Base-by-base conservation (phyloP, 1,140 invertebrate species). In the Leptopilina clavipes region DNA sequence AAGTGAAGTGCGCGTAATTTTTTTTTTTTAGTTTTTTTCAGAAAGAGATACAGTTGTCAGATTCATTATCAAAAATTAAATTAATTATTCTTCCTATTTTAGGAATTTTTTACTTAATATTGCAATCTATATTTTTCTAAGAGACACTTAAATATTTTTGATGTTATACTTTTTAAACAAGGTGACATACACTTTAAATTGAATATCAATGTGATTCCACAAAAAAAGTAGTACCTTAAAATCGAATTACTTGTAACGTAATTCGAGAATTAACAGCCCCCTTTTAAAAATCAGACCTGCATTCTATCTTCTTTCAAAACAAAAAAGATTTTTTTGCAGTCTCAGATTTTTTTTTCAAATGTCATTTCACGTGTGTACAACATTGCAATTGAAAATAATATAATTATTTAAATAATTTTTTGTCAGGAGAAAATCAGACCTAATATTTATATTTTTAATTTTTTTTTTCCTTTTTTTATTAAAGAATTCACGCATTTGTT, bases 61-160 rank as follows among this genome's bases (percentile, higher is more conserved):
- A 75, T 70, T 72, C 45, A 72, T 56, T 70, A 70, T 70, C 59
- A 31, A 70, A n/a, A 70, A 52, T 37, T 12, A 48, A 70, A 48
- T 75, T 70, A 48, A 54, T 70, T 44, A 48, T 40, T 45, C 74
- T 22, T 25, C 31, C 59, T 71, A 72, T 73, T 44, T 52, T 40
- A 18, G 43, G 74, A 40, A 48, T 52, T 56, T 22, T 44, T 75
- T 73, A 56, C 37, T 72, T 82, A 86, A 86, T 86, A 86, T 86
- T 86, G 85, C 85, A 86, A 82, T 84, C 76, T 82, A 81, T 78
- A 76, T 80, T 81, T 80, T 75, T 76, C 72, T 22, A 40, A 37
- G 44, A 75, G 73, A 80, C 74, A 76, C 72, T 65, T 75, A 45
- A 75, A 72, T 56, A 70, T 72, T 74, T 65, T 52, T 44, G 22